Evolutionary conservation across 2,113 vertebrate genomes (phyloP), one percentile per base, ranked within the genome.

Genomic region (Holacanthus passer): DNA sequence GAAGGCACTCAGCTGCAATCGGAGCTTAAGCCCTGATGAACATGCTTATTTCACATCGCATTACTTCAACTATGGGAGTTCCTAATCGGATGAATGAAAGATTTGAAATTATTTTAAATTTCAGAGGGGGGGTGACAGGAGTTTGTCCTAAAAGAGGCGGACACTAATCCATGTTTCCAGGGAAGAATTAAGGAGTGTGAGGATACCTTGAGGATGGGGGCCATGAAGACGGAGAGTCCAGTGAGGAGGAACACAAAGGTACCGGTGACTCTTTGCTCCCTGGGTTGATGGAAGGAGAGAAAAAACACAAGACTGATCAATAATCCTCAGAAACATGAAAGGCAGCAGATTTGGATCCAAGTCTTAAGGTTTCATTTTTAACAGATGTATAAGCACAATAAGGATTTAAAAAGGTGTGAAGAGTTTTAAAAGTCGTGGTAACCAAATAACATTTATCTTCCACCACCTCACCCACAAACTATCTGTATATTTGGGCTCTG

Each of bases 151-250:
- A 92, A 87, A 87, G 66, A 60, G 52, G 47, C 5, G 0, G 92
- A 93, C 91, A 87, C 80, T 92, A 89, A 92, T 91, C 87, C 85
- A 72, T 19, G 13, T 84, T 88, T 87, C 56, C 55, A 29, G 0
- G 37, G 73, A 76, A 55, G 67, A 86, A 76, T 91, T 87, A 70
- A 52, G 32, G 72, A 29, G 48, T 35, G 55, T 60, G 73, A 76
- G 37, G 27, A 2, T 97, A 99, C 98, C 98, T 99, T 99, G 48
- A 99, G 94, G 93, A 99, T 97, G 10, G 98, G 98, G 78, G 98
- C 98, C 97, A 99, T 99, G 67, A 99, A 98, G 90, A 99, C 98
- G 0, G 98, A 99, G 48, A 99, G 93, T 11, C 98, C 98, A 0
- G 98, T 99, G 85, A 99, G 96, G 75, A 99, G 88, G 92, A 99